Percentiles rank a stretch among this genome's conserved stretches.
Evolutionary conservation across 2,113 vertebrate species (phyloP).

Genomic region (Corythoichthys intestinalis): DNA sequence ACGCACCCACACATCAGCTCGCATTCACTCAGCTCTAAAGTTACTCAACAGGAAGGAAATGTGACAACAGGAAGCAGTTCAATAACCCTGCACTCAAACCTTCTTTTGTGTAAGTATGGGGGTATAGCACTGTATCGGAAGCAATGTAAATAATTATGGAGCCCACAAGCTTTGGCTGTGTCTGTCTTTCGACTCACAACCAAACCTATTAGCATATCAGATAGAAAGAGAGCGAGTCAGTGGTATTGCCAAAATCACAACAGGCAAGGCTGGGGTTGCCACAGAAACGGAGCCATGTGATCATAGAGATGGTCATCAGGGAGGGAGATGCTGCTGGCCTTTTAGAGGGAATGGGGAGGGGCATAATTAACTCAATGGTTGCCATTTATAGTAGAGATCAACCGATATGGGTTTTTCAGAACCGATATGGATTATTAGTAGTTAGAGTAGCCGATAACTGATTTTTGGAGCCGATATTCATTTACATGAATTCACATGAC

Average conservation of each 20-base stretch:
- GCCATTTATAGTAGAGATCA: no score
- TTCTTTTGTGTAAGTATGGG: conserved; percentile 16
- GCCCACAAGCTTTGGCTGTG: conserved; percentile 11
- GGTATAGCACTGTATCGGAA: conserved; percentile 1
- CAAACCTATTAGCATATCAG: conserved; percentile 40
- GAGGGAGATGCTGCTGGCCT: conserved; percentile 53
- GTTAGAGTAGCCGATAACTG: no score
- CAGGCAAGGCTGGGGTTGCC: conserved; percentile 42
- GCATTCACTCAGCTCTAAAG: conserved; percentile 28
- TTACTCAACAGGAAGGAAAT: conserved; percentile 65
- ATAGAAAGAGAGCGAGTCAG: conserved; percentile 20
- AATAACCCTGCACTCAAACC: conserved; percentile 46
- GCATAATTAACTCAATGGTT: background rate
- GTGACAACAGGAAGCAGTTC: conserved; percentile 59
- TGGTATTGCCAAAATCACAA: conserved; percentile 37
- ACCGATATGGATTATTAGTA: no score
- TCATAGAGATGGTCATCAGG: conserved; percentile 34
- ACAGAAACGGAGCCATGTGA: conserved; percentile 44
- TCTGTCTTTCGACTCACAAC: conserved; percentile 7
- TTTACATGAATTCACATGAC: no score
- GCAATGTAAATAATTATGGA: conserved; percentile 29
- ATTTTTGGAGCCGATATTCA: no score
- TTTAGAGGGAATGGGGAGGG: conserved; percentile 15
- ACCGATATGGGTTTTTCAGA: no score
- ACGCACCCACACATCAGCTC: conserved; percentile 2